Percentiles rank a stretch among this genome's conserved stretches.
Evolutionary conservation across 2,888 invertebrate genomes (phyloP).

Genomic region (Bursaphelenchus okinawaensis): DNA sequence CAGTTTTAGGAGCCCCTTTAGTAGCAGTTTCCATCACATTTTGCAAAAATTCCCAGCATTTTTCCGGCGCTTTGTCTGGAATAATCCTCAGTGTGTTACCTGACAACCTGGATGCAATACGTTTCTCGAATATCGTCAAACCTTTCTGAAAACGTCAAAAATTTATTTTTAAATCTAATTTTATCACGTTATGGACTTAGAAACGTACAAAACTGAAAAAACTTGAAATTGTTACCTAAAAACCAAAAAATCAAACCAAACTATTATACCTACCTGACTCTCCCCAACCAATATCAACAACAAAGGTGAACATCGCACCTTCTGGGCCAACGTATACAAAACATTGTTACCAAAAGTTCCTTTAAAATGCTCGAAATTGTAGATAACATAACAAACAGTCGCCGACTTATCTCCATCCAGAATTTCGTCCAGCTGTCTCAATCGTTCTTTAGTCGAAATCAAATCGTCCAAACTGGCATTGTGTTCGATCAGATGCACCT

Average conservation of each 20-base stretch:
- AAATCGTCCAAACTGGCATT: background rate
- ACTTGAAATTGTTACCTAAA: no score
- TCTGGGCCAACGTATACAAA: slow-evolving; percentile 2
- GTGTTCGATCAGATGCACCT: background rate
- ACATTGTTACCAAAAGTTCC: slow-evolving; percentile 7
- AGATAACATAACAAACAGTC: background rate
- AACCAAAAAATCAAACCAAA: no score
- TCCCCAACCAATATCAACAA: slow-evolving; percentile 10
- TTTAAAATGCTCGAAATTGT: slow-evolving; percentile 6
- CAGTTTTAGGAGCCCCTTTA: background rate
- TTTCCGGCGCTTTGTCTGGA: background rate
- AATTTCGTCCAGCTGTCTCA: background rate
- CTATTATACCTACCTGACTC: slow-evolving; percentile 3
- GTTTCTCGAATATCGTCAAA: background rate
- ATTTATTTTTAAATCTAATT: background rate
- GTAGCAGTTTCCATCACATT: background rate
- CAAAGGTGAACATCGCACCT: background rate
- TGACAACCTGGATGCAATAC: background rate
- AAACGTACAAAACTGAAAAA: no score
- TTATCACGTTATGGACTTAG: background rate
- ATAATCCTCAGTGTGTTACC: background rate
- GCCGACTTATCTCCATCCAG: background rate
- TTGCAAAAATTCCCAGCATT: background rate
- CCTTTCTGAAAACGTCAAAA: background rate
- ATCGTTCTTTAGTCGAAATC: background rate